Evolutionary conservation across 1,140 invertebrate genomes (phyloP).

Genomic region (Tetramorium simillimum): DNA sequence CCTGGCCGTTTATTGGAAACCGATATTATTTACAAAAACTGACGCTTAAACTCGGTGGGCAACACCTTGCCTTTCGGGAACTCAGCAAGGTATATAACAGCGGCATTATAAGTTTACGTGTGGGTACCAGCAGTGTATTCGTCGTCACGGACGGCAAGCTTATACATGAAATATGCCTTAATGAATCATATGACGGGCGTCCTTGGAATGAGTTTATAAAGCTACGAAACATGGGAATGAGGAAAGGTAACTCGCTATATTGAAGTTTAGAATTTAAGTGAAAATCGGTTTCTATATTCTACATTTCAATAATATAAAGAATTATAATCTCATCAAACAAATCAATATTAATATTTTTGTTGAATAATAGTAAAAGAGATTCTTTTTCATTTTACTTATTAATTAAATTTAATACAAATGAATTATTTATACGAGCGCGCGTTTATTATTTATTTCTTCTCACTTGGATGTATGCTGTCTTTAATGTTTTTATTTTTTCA

Average conservation of each 20-base stretch:
- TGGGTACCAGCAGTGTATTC: constrained; percentile 88
- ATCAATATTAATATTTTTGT: background rate
- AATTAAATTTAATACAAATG: no score
- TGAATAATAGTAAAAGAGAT: background rate
- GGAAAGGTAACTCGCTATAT: constrained; percentile 84
- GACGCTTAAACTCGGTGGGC: constrained; percentile 85
- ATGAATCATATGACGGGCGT: constrained; percentile 89
- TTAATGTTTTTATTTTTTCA: background rate
- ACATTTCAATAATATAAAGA: background rate
- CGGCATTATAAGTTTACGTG: constrained; percentile 88
- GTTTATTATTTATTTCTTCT: background rate
- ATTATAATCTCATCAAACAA: background rate
- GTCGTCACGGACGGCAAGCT: constrained; percentile 87
- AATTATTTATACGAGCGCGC: no score
- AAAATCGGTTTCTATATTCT: background rate
- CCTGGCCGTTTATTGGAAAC: constrained; percentile 90
- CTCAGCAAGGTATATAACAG: constrained; percentile 88
- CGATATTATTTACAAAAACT: constrained; percentile 86
- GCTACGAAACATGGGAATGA: constrained; percentile 89
- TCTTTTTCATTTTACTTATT: background rate
- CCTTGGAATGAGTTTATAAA: constrained; percentile 91
- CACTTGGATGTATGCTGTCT: background rate
- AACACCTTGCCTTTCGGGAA: constrained; percentile 87
- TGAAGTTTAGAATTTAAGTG: background rate
- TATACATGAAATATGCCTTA: constrained; percentile 87